Percentiles rank a stretch among this genome's conserved stretches.
Conservation (phyloP, 2,113 vertebrate species). For the Salvelinus fontinalis region DNA sequence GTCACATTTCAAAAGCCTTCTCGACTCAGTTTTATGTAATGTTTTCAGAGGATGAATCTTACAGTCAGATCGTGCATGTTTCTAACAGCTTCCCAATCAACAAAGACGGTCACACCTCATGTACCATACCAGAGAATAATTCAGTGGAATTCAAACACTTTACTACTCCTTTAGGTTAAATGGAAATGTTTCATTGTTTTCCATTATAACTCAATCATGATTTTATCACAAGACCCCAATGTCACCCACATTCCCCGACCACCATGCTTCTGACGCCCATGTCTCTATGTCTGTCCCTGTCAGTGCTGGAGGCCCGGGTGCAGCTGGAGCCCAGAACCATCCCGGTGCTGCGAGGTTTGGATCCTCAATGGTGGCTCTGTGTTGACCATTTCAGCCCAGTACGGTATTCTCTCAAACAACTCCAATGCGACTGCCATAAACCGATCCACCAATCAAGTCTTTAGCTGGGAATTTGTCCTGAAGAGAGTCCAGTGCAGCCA, state of each 20-base stretch:
- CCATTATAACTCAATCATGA: no score
- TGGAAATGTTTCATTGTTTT: no score
- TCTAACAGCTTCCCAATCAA: no score
- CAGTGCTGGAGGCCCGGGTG: constrained; percentile 31
- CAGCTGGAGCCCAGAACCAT: constrained; percentile 47
- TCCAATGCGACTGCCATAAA: constrained; percentile 65
- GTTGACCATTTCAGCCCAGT: constrained; percentile 64
- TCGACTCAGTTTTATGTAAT: no score
- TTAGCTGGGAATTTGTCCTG: constrained; percentile 79
- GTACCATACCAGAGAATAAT: no score
- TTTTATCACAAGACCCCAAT: background rate
- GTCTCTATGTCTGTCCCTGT: constrained; percentile 41
- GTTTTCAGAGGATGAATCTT: no score
- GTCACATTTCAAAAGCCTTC: no score
- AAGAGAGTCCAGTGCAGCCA: constrained; percentile 55
- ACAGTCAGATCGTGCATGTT: no score
- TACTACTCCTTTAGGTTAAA: no score
- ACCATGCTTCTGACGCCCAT: constrained; percentile 17
- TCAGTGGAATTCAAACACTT: no score
- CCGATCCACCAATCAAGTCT: background rate
- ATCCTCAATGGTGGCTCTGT: constrained; percentile 50
- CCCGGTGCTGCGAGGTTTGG: constrained; percentile 77
- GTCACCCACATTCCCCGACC: background rate
- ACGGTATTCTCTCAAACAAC: constrained; percentile 57
- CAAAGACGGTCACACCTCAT: no score